Evolutionary conservation across 92 coral and sea anemone species (phyloP), one percentile per base, ranked within the genome.

Genomic region (Phenganax stokvisi): DNA sequence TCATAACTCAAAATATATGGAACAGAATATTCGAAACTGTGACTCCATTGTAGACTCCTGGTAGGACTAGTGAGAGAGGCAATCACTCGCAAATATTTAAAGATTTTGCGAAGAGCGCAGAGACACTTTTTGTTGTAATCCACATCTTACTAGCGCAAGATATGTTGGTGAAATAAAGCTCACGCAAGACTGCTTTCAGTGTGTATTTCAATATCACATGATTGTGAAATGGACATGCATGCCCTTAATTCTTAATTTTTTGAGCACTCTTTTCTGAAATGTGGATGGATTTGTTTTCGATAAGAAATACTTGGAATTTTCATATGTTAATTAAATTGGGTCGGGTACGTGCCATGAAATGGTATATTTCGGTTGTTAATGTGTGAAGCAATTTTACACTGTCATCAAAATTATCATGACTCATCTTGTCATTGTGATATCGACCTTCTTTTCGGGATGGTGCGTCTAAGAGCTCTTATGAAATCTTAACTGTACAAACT

Each of bases 1-100:
- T 79, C 81, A 76, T 30, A 56, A 58, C 56, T 56, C 52, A 54
- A 75, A 75, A 59, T 76, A 59, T 69, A 25, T 51, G 6, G 8
- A 9, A 13, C 3, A 20, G 27, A 12, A 20, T 20, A 12, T 64
- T 37, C 10, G 8, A 61, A 5, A 28, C 67, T 61, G 28, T 17
- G 25, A 61, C 28, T 61, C 67, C 67, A 17, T 61, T 0, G 28
- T 17, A 61, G 28, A 61, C 28, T 12, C 15, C 13, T 61, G 20
- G 25, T 0, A 61, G 67, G 8, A 28, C 25, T 13, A 15, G 67
- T 28, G 67, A 10, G 37, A 12, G 12, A 59, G 16, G 0, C 47
- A 5, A 37, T 37, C 47, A 37, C 47, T 37, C 5, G 47, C 2
- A 37, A 37, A 37, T 20, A 37, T 5, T 37, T 1, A 37, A 37